Percentiles rank a stretch among this genome's conserved stretches.
These are phyloP conservation scores for Rhyacichthys aspro DNA, from an alignment of 2,797 vertebrate species.

Conservation along the genomic window DNA sequence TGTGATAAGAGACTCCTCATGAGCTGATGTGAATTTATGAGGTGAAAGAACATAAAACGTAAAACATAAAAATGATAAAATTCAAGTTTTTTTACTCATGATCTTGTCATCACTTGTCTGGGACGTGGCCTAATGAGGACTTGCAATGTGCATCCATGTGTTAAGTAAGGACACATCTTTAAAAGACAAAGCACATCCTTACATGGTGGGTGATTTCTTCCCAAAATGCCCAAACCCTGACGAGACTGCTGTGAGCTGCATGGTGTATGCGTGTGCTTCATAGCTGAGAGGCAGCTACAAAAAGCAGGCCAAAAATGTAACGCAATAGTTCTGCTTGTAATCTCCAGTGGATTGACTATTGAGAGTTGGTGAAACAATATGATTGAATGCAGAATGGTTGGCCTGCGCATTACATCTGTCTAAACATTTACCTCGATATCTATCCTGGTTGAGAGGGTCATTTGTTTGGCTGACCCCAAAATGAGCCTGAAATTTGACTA, in stretches of 20 bases:
- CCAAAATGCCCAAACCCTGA: constrained; percentile 59
- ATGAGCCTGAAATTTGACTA: constrained; percentile 36
- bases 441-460: constrained; percentile 25
- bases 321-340: constrained; percentile 31
- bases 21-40: too few species aligned
- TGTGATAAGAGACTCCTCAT: not conserved
- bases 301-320: constrained; percentile 49
- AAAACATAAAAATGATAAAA: too few species aligned
- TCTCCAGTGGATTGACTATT: constrained; percentile 40
- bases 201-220: constrained; percentile 45
- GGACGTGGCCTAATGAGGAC: constrained; percentile 54
- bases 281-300: constrained; percentile 26
- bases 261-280: constrained; percentile 23
- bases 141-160: constrained; percentile 28
- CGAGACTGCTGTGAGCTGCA: constrained; percentile 35
- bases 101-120: constrained; percentile 29
- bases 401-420: constrained; percentile 35
- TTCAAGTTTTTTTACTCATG: too few species aligned
- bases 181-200: constrained; percentile 43
- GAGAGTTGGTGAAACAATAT: constrained; percentile 44
- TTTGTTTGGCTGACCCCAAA: constrained; percentile 28
- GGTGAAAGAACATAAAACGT: too few species aligned
- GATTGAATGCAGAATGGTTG: constrained; percentile 50
- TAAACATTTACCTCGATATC: constrained; percentile 42
- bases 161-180: constrained; percentile 47